phyloP scores from a whole-genome alignment of 2,797 vertebrate species.

The Silurus lanzhouensis region DNA sequence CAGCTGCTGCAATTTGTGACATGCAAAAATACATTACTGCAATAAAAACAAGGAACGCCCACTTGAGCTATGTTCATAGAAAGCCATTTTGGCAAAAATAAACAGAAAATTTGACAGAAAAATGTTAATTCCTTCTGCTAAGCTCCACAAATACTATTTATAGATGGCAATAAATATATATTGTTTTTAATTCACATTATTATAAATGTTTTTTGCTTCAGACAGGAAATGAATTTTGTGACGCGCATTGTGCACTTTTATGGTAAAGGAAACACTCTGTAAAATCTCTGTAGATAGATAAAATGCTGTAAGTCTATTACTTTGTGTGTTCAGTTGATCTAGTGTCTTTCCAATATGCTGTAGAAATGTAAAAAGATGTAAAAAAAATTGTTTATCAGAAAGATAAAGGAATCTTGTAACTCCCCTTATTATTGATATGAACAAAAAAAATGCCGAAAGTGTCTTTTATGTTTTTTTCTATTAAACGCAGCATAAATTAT shows the following conservation, averaged over 20 bases:
- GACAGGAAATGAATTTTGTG: neutral
- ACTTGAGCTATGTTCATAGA: neutral
- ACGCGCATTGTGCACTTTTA: neutral
- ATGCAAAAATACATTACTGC: neutral
- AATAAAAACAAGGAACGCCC: conserved; percentile 5
- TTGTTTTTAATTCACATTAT: neutral
- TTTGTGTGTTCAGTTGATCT: no score
- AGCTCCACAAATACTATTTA: neutral
- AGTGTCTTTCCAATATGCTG: no score
- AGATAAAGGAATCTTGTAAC: neutral
- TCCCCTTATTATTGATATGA: neutral
- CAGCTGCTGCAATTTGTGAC: conserved; percentile 1
- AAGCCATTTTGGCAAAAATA: neutral
- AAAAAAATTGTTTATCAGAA: no score
- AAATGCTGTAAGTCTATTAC: no score
- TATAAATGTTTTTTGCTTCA: neutral
- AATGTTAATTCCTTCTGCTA: neutral
- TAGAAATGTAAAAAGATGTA: no score
- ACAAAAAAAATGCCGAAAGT: neutral
- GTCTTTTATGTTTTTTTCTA: neutral
- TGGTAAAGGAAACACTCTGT: no score
- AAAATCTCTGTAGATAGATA: no score
- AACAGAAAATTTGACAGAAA: neutral
- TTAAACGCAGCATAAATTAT: neutral
- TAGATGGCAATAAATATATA: neutral